Conservation (phyloP, 1,140 invertebrate genomes). For the Sycophila sp. region DNA sequence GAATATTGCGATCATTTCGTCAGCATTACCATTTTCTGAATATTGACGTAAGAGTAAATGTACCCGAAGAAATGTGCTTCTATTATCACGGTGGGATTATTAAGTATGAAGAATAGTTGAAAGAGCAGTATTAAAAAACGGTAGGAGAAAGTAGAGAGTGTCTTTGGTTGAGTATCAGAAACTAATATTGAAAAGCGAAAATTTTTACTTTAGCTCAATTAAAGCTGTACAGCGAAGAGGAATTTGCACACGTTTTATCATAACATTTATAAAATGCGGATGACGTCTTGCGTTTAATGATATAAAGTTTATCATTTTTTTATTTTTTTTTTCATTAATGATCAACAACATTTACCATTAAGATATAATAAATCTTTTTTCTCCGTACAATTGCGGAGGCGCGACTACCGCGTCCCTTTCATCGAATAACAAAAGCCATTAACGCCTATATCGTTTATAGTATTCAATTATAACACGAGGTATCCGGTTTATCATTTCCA, state of each 20-base stretch:
- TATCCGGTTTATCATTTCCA: conserved; percentile 10
- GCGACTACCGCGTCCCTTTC: not conserved
- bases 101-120: conserved; percentile 36
- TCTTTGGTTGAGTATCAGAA: conserved; percentile 15
- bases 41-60: not conserved
- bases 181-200: conserved; percentile 18
- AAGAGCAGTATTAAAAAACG: conserved; percentile 19
- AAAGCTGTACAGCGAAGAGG: not conserved
- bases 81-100: conserved; percentile 20
- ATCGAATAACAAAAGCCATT: conserved; percentile 16
- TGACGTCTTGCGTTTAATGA: conserved; percentile 39
- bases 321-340: conserved; percentile 22
- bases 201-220: not conserved
- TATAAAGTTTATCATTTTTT: conserved; percentile 25
- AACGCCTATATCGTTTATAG: conserved; percentile 15
- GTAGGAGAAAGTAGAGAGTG: conserved; percentile 17
- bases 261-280: conserved; percentile 35
- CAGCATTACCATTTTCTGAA: no score
- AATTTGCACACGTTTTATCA: conserved; percentile 1
- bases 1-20: not conserved
- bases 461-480: conserved; percentile 33
- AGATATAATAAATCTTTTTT: conserved; percentile 15
- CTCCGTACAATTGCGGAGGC: not conserved
- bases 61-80: not conserved
- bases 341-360: conserved; percentile 14